These are phyloP conservation scores for Phrynocephalus forsythii DNA, from an alignment of 2,797 vertebrate species.

Conservation along the genomic window DNA sequence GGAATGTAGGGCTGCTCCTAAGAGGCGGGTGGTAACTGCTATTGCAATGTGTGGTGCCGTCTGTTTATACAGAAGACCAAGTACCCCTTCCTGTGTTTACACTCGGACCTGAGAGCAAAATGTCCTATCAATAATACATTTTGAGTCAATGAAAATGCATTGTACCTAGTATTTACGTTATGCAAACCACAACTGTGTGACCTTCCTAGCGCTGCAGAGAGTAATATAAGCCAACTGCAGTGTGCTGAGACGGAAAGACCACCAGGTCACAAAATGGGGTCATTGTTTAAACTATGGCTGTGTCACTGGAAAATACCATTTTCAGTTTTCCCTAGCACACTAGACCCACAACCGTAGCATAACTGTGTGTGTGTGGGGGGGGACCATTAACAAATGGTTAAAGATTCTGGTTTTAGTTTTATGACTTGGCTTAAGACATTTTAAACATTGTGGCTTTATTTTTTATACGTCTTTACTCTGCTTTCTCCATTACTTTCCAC, in stretches of 20 bases:
- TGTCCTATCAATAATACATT: conserved; percentile 39
- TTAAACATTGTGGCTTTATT: too few relatives aligned
- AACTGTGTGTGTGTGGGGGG: not conserved
- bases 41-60: not conserved
- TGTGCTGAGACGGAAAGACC: conserved; percentile 28
- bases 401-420: not conserved
- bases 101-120: conserved; percentile 27
- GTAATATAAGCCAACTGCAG: not conserved
- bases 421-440: not conserved
- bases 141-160: conserved; percentile 49
- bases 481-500: not conserved
- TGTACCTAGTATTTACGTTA: conserved; percentile 29
- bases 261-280: not conserved
- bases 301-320: not conserved
- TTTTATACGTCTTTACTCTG: too few relatives aligned
- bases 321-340: not conserved
- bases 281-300: not conserved
- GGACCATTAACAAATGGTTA: not conserved
- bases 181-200: not conserved
- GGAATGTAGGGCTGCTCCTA: not conserved
- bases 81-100: conserved; percentile 11
- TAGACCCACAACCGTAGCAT: not conserved
- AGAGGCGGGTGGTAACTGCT: not conserved
- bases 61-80: conserved; percentile 44
- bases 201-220: conserved; percentile 5